A percentile compares a stretch with the other conserved stretches of the same genome.
Conservation (phyloP, 2,113 vertebrate species). For the Todiramphus chloris region DNA sequence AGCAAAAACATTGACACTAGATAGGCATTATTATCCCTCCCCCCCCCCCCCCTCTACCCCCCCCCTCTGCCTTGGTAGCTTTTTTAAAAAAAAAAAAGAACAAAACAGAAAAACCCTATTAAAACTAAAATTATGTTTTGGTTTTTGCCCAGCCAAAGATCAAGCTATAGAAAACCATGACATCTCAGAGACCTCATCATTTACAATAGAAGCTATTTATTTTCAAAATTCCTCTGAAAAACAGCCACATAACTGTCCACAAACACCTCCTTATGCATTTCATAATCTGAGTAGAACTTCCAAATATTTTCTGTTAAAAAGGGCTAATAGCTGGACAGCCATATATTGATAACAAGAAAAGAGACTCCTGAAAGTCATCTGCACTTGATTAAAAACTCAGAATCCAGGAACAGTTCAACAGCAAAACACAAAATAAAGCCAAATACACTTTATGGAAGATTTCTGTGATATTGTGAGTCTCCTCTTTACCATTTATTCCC, state of each 20-base stretch:
- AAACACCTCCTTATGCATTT: not conserved
- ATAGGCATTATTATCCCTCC: not conserved
- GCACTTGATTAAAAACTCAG: not conserved
- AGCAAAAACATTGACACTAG: not conserved
- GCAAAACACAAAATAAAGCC: not conserved
- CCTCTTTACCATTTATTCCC: not conserved
- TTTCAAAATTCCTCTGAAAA: not conserved
- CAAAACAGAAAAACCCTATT: no score
- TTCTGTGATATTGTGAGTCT: not conserved
- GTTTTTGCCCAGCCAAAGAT: not conserved
- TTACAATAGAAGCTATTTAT: not conserved
- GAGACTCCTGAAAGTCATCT: not conserved
- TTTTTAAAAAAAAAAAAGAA: not conserved
- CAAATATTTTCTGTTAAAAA: not conserved
- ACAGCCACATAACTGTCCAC: not conserved
- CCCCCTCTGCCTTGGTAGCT: not conserved
- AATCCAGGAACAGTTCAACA: not conserved
- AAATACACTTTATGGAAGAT: not conserved
- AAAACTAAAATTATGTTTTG: not conserved
- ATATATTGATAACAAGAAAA: not conserved
- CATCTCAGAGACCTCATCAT: not conserved
- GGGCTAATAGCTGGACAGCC: not conserved
- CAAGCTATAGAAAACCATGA: not conserved
- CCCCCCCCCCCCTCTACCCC: rapidly evolving
- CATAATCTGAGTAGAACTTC: not conserved